phyloP scores from a whole-genome alignment of 2,113 vertebrate species.

The Notarius quadriscutis region DNA sequence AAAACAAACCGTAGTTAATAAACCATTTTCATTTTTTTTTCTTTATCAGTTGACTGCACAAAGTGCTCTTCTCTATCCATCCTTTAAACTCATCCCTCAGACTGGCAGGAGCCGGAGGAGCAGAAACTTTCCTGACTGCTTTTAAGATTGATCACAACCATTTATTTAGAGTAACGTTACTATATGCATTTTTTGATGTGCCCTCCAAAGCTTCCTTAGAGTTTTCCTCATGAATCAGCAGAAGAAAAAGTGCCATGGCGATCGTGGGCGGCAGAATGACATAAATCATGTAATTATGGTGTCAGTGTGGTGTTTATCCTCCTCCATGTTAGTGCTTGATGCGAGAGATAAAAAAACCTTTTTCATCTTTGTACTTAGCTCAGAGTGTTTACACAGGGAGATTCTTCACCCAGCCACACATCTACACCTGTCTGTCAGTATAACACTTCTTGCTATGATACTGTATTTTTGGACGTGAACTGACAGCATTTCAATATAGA shows the following conservation, averaged over 20 bases:
- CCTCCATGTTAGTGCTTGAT: conserved; percentile 45
- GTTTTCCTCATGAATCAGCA: conserved; percentile 51
- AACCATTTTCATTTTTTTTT: background rate
- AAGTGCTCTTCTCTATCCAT: background rate
- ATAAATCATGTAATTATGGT: conserved; percentile 58
- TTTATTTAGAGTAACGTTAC: conserved; percentile 53
- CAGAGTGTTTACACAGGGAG: conserved; percentile 39
- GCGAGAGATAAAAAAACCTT: conserved; percentile 49
- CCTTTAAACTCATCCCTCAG: conserved; percentile 36
- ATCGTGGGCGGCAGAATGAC: conserved; percentile 46
- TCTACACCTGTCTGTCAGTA: background rate
- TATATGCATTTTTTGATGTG: conserved; percentile 50
- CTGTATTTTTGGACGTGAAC: background rate
- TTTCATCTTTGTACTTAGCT: conserved; percentile 48
- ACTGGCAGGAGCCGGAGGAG: conserved; percentile 45
- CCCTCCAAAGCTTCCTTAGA: conserved; percentile 33
- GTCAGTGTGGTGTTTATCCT: conserved; percentile 52
- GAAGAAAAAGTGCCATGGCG: conserved; percentile 37
- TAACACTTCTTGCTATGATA: background rate
- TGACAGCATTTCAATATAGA: background rate
- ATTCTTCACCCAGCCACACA: conserved; percentile 24
- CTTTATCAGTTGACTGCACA: conserved; percentile 29
- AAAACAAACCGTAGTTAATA: background rate
- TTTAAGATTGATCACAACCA: conserved; percentile 52
- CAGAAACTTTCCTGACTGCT: conserved; percentile 36